phyloP scores from a whole-genome alignment of 2,888 invertebrate species.

The Dryadula phaetusa region DNA sequence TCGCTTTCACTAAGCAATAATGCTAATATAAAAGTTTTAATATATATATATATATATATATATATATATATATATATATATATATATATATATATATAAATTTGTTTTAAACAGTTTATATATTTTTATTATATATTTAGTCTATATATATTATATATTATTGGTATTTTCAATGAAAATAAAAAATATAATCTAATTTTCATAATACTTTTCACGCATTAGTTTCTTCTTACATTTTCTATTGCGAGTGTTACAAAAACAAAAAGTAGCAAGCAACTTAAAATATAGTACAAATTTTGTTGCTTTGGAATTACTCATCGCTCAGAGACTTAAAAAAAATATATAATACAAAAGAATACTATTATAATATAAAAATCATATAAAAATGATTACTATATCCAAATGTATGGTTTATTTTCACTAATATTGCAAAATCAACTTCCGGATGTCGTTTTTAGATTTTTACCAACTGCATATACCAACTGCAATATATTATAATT shows the following conservation, averaged over 20 bases:
- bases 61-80: background rate
- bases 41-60: background rate
- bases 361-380: background rate
- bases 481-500: no score
- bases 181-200: background rate
- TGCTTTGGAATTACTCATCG: conserved; percentile 3
- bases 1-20: background rate
- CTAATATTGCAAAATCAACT: no score
- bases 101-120: background rate
- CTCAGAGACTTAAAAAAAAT: background rate
- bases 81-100: background rate
- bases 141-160: background rate
- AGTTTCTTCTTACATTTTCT: background rate
- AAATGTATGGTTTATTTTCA: no score
- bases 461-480: no score
- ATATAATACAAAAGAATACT: background rate
- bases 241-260: background rate
- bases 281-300: conserved; percentile 9
- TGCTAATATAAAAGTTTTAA: background rate
- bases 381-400: background rate
- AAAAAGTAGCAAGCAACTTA: background rate
- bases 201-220: background rate
- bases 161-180: no score
- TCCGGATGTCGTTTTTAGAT: no score
- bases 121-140: background rate